These are phyloP conservation scores for Fistularia commersonii DNA, from an alignment of 2,797 vertebrate genomes.

Conservation along the genomic window DNA sequence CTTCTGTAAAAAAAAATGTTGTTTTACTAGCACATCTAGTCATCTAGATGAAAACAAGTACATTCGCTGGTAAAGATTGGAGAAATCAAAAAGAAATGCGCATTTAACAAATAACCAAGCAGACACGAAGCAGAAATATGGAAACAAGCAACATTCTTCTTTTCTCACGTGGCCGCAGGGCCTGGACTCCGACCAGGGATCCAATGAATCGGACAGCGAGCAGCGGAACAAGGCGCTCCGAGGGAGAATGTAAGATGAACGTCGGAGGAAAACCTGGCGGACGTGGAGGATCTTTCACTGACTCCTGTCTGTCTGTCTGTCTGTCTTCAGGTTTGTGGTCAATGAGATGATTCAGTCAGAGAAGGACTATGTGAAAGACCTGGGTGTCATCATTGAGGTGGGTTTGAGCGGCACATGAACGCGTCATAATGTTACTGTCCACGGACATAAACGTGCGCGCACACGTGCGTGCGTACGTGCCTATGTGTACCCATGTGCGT, in stretches of 20 bases:
- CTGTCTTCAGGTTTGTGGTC: slow-evolving; percentile 86
- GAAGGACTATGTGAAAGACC: slow-evolving; percentile 95
- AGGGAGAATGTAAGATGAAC: slow-evolving; percentile 88
- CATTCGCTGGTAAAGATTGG: no score
- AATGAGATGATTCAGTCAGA: slow-evolving; percentile 96
- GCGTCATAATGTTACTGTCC: background rate
- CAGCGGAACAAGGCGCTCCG: slow-evolving; percentile 92
- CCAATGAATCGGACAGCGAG: slow-evolving; percentile 90
- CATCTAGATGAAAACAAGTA: no score
- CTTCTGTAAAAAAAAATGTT: no score
- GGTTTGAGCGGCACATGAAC: slow-evolving; percentile 39
- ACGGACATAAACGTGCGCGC: background rate
- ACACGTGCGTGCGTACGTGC: background rate
- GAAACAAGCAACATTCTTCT: no score
- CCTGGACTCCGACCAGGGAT: slow-evolving; percentile 82
- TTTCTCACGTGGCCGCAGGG: slow-evolving; percentile 61
- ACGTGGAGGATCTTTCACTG: background rate
- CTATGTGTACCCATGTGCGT: background rate
- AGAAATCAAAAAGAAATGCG: no score
- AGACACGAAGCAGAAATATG: no score
- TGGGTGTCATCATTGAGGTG: slow-evolving; percentile 94
- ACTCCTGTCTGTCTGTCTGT: background rate
- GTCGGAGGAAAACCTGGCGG: background rate
- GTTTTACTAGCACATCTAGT: no score
- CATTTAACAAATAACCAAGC: no score